Conservation (phyloP, 2,797 vertebrate genomes). For the Apodemus agrarius region DNA sequence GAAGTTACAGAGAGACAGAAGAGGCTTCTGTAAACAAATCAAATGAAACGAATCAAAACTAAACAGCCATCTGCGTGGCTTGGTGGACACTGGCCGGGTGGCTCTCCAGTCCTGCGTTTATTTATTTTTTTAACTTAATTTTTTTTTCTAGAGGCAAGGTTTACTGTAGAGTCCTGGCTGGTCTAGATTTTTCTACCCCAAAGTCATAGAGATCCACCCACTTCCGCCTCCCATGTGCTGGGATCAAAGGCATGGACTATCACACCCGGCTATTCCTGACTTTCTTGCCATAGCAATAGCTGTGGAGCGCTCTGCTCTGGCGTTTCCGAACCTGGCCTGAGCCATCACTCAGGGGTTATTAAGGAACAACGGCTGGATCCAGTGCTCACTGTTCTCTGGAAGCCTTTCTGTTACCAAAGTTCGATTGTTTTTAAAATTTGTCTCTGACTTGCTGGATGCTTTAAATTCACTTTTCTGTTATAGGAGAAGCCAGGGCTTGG, state of each 20-base stretch:
- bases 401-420: not conserved
- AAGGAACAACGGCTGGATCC: not conserved
- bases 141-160: not conserved
- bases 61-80: not conserved
- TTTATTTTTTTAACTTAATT: not conserved
- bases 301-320: not conserved
- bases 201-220: not conserved
- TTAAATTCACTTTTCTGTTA: not conserved
- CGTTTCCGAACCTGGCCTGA: not conserved
- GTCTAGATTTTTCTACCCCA: not conserved
- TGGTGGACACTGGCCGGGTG: not conserved
- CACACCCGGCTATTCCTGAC: too few species aligned
- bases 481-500: not conserved
- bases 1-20: not conserved
- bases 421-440: not conserved
- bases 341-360: not conserved
- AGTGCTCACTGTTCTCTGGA: not conserved
- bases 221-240: not conserved
- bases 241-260: not conserved
- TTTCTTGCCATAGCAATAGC: not conserved
- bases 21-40: constrained; percentile 16
- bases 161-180: not conserved
- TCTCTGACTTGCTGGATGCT: not conserved
- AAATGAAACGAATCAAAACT: not conserved
- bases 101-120: not conserved